Evolutionary conservation across 2,113 vertebrate genomes (phyloP), one percentile per base, ranked within the genome.

Genomic region (Nesogale talazaci): DNA sequence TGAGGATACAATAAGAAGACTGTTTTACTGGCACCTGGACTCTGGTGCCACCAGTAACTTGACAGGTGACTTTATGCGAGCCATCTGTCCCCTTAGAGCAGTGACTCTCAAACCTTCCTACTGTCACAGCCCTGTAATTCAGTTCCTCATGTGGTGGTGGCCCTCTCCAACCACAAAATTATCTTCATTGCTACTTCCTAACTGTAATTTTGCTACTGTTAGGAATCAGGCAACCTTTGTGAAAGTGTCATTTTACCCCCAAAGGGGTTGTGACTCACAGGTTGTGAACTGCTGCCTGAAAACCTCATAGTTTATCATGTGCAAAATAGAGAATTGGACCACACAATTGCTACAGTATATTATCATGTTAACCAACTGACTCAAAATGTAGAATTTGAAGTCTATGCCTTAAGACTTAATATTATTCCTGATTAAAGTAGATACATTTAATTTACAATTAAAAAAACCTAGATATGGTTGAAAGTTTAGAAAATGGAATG

Each of bases 1-100:
- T 82, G 74, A 91, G 80, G 79, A 11, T 72, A 36, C 23, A 34
- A 63, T 83, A 81, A 81, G 40, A 52, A 15, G 46, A 52, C 46
- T 84, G 89, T 91, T 90, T 80, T 90, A 70, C 57, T 86, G 69
- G 84, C 86, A 83, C 69, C 20, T 40, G 36, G 72, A 74, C 75
- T 81, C 81, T 86, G 59, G n/a, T 56, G 40, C 15, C 81, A 46
- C 52, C 2, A 10, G 2, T 52, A 89, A 75, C 52, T 90, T 77
- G 72, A 40, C 52, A 27, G 36, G 23, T 86, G 9, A 67, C n/a
- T 93, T 78, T 29, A 40, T 29, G 40, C 20, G 36, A 61, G 9
- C 81, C 46, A 40, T 78, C 57, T 42, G 34, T 75, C 57, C 38
- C 88, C 63, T 76, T 17, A 52, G 14, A 52, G 46, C 46, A 52